Evolutionary conservation across 2,113 vertebrate species (phyloP), one percentile per base, ranked within the genome.

Genomic region (Catharus minimus): DNA sequence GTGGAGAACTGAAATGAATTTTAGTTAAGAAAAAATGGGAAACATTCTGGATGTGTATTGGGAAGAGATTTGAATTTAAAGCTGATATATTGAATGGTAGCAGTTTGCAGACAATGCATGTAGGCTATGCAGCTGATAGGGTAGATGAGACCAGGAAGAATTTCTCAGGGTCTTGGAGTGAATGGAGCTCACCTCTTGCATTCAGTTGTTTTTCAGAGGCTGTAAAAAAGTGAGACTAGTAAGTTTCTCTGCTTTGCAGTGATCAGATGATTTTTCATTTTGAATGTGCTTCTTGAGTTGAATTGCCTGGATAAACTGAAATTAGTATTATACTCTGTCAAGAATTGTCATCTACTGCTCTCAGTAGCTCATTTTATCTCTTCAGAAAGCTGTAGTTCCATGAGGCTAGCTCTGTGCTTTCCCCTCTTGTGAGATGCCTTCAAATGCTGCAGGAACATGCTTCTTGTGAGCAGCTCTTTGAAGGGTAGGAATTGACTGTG

Each of bases 1-100:
- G 56, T 0, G 9, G 49, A 94, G 85, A 86, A 71, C 39, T 91
- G 57, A 88, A 92, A 93, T 91, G 71, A 85, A 52, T 92, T 95
- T 76, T 68, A 82, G 71, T 92, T 74, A 73, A 73, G 80, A 50
- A 83, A 73, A 94, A 88, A 76, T 33, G 47, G 14, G 47, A 62
- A 74, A 32, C 1, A 1, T 73, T 93, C 43, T 88, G 68, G 13
- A 23, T 64, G 22, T 38, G 5, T 73, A 32, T 58, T 82, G 55
- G 16, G 27, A 73, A 76, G 56, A 67, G 17, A 32, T 91, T 86
- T 64, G 30, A 38, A 28, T 92, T 76, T 82, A 76, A 85, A 79
- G 11, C n/a, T 69, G 13, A 6, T 71, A 4, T 9, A 32, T 39
- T 49, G 75, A 79, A n/a, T 19, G 80, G 72, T 38, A 86, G 36